Evolutionary conservation across 1,140 invertebrate species (phyloP).

Genomic region (Anoplophora glabripennis): DNA sequence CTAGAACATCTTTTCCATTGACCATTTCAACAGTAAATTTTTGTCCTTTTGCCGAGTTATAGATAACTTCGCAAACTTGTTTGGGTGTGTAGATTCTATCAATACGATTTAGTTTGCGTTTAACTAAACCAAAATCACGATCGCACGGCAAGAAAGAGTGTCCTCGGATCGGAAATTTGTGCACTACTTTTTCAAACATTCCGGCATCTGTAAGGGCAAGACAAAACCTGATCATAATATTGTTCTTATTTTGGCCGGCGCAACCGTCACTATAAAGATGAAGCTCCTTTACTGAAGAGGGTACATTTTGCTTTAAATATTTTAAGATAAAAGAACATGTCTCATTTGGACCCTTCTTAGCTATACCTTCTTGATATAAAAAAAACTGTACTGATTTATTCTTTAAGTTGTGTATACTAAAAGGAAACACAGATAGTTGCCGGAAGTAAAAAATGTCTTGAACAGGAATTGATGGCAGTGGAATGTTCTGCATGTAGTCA

Average conservation of each 20-base stretch:
- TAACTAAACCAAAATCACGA: slow-evolving; percentile 12
- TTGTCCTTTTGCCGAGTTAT: too few species aligned
- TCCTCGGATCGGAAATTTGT: slow-evolving; percentile 17
- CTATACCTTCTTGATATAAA: slow-evolving; percentile 16
- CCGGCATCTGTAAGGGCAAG: slow-evolving; percentile 21
- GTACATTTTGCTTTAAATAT: slow-evolving; percentile 16
- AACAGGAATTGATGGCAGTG: slow-evolving; percentile 19
- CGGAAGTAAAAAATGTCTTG: slow-evolving; percentile 13
- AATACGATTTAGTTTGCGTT: slow-evolving; percentile 5
- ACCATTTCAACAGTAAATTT: too few species aligned
- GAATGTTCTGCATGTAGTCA: slow-evolving; percentile 46
- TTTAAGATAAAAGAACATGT: neutral
- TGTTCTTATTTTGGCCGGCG: slow-evolving; percentile 37
- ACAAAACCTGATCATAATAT: slow-evolving; percentile 32
- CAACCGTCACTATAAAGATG: slow-evolving; percentile 36
- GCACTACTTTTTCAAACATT: slow-evolving; percentile 13
- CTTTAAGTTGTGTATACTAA: slow-evolving; percentile 10
- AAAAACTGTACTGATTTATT: neutral
- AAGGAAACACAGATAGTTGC: slow-evolving; percentile 4
- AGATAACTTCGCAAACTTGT: slow-evolving; percentile 10
- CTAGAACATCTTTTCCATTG: too few species aligned
- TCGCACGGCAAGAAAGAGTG: slow-evolving; percentile 24
- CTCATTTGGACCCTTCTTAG: slow-evolving; percentile 22
- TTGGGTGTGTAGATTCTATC: slow-evolving; percentile 14
- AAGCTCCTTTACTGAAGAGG: slow-evolving; percentile 31